These are phyloP conservation scores for Eulemur mongoz DNA, from an alignment of 2,797 vertebrate genomes.

Conservation along the genomic window DNA sequence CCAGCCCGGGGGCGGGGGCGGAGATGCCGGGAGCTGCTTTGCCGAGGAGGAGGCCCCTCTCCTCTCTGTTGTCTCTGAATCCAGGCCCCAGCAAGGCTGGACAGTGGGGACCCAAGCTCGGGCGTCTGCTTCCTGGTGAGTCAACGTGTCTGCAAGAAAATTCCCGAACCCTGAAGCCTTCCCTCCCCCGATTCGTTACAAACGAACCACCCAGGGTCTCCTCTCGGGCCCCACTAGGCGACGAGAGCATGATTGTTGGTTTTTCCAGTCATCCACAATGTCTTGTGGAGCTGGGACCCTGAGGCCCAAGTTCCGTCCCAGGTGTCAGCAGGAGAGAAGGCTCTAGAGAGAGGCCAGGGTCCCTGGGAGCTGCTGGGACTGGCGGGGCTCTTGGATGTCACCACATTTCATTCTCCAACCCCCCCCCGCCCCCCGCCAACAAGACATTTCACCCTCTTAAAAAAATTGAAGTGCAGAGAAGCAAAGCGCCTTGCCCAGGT, in stretches of 20 bases:
- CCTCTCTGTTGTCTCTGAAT: background rate
- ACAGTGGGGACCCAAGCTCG: accelerated
- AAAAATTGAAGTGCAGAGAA: background rate
- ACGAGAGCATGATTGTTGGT: background rate
- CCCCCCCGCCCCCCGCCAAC: no score
- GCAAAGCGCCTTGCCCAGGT: background rate
- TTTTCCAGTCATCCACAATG: background rate
- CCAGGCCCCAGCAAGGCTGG: accelerated
- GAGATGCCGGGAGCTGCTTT: background rate
- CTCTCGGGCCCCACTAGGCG: no score
- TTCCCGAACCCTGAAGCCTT: background rate
- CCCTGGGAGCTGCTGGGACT: accelerated
- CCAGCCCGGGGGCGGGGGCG: background rate
- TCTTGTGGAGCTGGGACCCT: background rate
- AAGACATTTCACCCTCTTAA: background rate
- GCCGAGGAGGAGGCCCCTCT: background rate
- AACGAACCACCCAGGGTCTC: background rate
- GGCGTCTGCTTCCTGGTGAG: background rate
- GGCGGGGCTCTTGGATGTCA: accelerated
- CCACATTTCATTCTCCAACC: accelerated
- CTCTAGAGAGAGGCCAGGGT: accelerated
- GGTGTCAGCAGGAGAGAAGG: background rate
- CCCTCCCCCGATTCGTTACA: background rate
- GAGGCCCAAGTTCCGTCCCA: background rate
- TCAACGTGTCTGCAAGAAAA: background rate